phyloP scores from a whole-genome alignment of 2,797 vertebrate species.

The Phalloptychus januarius region DNA sequence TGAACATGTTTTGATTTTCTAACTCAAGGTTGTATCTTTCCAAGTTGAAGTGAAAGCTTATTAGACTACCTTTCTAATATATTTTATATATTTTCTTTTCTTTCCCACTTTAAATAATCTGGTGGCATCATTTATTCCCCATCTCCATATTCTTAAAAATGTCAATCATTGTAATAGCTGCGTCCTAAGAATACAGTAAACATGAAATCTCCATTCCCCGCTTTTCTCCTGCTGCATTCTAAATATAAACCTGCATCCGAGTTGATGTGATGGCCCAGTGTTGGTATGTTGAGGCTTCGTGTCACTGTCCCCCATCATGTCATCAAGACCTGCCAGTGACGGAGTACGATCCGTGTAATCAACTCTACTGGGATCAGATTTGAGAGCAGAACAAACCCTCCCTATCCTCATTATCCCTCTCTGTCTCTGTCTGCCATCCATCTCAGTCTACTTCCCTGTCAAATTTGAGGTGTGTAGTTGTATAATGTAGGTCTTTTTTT shows the following conservation, averaged over 20 bases:
- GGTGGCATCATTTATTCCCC: slow-evolving; percentile 18
- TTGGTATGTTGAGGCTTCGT: slow-evolving; percentile 48
- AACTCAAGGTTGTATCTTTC: neutral
- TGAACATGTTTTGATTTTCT: neutral
- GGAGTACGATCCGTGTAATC: slow-evolving; percentile 57
- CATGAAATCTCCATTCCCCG: slow-evolving; percentile 21
- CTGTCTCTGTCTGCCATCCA: slow-evolving; percentile 7
- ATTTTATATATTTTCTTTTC: neutral
- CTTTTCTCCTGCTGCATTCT: slow-evolving; percentile 13
- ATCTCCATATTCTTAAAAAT: slow-evolving; percentile 12
- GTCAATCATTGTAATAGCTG: slow-evolving; percentile 7
- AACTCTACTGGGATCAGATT: slow-evolving; percentile 54
- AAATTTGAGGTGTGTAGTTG: neutral
- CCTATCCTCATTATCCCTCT: slow-evolving; percentile 13
- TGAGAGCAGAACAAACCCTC: slow-evolving; percentile 46
- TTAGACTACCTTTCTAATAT: neutral
- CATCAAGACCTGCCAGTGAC: slow-evolving; percentile 56
- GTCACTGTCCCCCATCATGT: slow-evolving; percentile 63
- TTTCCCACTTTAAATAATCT: slow-evolving; percentile 33
- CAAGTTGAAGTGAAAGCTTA: neutral
- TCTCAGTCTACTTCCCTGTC: slow-evolving; percentile 12
- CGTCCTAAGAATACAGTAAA: neutral
- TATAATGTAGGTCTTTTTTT: neutral
- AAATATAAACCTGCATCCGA: slow-evolving; percentile 48
- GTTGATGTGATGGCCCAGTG: slow-evolving; percentile 50